Base-by-base conservation (phyloP, 2,113 vertebrate genomes). In the Axis porcinus region DNA sequence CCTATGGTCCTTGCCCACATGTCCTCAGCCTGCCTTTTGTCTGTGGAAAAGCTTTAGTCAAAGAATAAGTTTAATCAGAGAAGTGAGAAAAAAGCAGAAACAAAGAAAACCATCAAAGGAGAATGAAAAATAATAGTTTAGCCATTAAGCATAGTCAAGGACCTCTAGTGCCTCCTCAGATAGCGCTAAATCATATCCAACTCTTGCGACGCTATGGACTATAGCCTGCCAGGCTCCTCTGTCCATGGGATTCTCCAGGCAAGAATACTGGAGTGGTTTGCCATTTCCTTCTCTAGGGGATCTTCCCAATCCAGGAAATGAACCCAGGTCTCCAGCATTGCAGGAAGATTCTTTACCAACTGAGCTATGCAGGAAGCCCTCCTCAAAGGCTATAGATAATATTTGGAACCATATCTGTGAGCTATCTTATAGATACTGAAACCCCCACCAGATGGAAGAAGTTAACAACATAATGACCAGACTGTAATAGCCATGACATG, bases 111-210 rank as follows among this genome's bases (percentile, higher is more conserved):
- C 40, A 76, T 76, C 70, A 76, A 43, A 43, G 23, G 40, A 14
- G 23, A 43, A 43, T 0, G 16, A 76, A 76, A 43, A 43, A 43
- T 27, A 27, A 43, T 27, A 43, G 6, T 43, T 76, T 43, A 43
- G 5, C 36, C 6, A 27, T 76, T 76, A 43, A 27, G 13, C 40
- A 76, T 27, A 76, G 70, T 15, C 11, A 76, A 76, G 70, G 23
- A 43, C 12, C 70, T 27, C 3, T 27, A 76, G 12, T 14, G 36
- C 70, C 40, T 76, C 36, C 6, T 76, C 40, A 27, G 19, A 23
- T 3, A 74, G n/a, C 0, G 0, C n/a, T 23, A 74, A 74, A 21
- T 74, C 36, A 1, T 74, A 74, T 6, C 36, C 19, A 25, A 74
- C 10, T 74, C 5, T 13, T 74, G 21, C 0, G 11, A 74, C 10